Evolutionary conservation across 2,113 vertebrate genomes (phyloP), one percentile per base, ranked within the genome.

Genomic region (Callionymus lyra): DNA sequence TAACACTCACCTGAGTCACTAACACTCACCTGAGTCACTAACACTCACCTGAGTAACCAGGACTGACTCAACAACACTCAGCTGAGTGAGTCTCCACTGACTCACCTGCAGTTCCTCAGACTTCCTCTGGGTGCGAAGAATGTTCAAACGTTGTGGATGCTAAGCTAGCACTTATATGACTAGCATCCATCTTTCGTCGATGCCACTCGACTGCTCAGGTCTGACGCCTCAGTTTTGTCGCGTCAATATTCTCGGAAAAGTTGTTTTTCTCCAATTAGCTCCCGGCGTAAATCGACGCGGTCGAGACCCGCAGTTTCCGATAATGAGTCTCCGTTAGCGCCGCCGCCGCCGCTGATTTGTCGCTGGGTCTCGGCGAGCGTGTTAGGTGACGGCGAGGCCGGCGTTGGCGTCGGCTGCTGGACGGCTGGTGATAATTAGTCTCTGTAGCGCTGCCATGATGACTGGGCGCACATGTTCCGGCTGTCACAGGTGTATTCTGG

Each of bases 401-500:
- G 39, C 63, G 58, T 47, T 12, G 18, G 46, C 10, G 49, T 58
- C 42, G 15, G 50, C 37, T 56, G 66, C 59, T 60, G 68, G 65
- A 68, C 65, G 36, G 69, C 73, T 61, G 74, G 66, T 76, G 76
- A 82, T 85, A 86, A 86, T 85, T 85, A 86, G 81, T 82, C 79
- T 77, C 74, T 63, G 80, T 72, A 53, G 79, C 63, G 45, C 44
- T 53, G 57, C 52, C 41, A 59, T 66, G 71, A 68, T 73, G 83
- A 80, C 80, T 77, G 77, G 79, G 61, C 65, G 66, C 82, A 81
- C 81, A 84, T 84, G 82, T 83, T 84, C 61, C 65, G 62, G 71
- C 83, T 84, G 84, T 84, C 82, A 86, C 77, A 84, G 82, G 84
- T 87, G 85, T 70, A 84, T 84, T 82, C 68, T 83, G 72, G 82